phyloP scores from a whole-genome alignment of 2,113 vertebrate species.

The Apodemus speciosus region DNA sequence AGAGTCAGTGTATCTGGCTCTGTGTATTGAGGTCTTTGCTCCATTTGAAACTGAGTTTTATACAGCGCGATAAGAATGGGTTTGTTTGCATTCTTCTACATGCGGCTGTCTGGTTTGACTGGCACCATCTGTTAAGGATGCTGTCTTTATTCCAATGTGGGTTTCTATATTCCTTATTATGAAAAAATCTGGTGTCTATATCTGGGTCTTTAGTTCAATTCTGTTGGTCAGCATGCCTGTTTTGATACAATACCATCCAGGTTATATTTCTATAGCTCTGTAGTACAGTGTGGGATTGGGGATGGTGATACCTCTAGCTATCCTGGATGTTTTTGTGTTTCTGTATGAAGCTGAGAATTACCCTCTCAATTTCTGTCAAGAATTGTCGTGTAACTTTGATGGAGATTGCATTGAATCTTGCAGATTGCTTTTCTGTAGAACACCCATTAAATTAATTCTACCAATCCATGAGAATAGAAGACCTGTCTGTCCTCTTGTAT shows the following conservation, averaged over 20 bases:
- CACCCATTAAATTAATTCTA: not conserved
- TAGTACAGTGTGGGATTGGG: not conserved
- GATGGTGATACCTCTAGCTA: not conserved
- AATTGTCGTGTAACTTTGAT: not conserved
- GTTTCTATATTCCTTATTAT: not conserved
- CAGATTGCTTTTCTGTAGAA: not conserved
- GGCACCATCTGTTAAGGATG: not conserved
- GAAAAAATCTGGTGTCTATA: not conserved
- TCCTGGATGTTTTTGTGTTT: not conserved
- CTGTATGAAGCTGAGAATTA: not conserved
- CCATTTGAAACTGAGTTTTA: no score
- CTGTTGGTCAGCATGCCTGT: not conserved
- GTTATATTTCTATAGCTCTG: not conserved
- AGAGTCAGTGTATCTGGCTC: no score
- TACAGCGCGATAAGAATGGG: no score
- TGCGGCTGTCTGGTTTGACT: no score
- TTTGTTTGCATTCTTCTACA: no score
- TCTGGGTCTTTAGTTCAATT: not conserved
- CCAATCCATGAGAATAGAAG: not conserved
- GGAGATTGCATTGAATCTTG: not conserved
- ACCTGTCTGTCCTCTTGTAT: not conserved
- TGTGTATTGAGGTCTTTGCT: no score
- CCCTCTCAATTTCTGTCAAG: not conserved
- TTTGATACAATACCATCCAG: not conserved
- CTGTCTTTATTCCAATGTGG: not conserved